Conservation (phyloP, 64 coral and sea anemone genomes). For the Pocillopora damicornis region DNA sequence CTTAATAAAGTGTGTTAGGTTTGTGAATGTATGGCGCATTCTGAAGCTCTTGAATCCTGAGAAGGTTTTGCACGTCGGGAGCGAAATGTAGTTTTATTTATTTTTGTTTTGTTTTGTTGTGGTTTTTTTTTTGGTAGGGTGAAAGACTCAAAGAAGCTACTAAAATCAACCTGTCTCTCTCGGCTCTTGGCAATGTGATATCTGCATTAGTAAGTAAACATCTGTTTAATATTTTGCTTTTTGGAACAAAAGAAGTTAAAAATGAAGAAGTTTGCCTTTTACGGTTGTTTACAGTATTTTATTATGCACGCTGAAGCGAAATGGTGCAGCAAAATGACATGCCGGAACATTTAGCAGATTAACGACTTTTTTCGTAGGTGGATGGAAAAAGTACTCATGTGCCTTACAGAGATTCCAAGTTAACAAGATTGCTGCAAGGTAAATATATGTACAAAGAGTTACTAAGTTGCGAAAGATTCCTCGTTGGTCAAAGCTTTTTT, state of each 20-base stretch:
- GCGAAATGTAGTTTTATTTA: neutral
- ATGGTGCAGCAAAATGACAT: too few species aligned
- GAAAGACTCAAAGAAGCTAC: slow-evolving; percentile 92
- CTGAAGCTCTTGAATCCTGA: too few species aligned
- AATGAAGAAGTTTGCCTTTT: too few species aligned
- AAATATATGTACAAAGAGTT: neutral
- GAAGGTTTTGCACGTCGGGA: neutral
- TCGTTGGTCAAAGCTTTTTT: neutral
- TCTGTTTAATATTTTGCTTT: neutral
- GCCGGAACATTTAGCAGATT: neutral
- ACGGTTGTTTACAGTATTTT: neutral
- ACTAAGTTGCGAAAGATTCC: too few species aligned
- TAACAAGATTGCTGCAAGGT: slow-evolving; percentile 94
- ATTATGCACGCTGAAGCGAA: neutral
- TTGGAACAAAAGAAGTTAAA: neutral
- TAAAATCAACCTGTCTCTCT: slow-evolving; percentile 96
- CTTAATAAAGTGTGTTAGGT: too few species aligned
- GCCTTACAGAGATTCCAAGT: slow-evolving; percentile 95
- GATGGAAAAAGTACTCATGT: slow-evolving; percentile 96
- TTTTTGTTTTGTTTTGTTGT: neutral
- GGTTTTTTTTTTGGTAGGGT: slow-evolving; percentile 37
- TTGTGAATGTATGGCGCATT: too few species aligned
- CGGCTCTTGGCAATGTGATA: slow-evolving; percentile 97
- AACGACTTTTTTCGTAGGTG: slow-evolving; percentile 38
- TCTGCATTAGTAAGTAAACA: slow-evolving; percentile 79